A percentile compares a stretch with the other conserved stretches of the same genome.
phyloP scores from a whole-genome alignment of 2,113 vertebrate genomes.

The Myotis davidii region DNA sequence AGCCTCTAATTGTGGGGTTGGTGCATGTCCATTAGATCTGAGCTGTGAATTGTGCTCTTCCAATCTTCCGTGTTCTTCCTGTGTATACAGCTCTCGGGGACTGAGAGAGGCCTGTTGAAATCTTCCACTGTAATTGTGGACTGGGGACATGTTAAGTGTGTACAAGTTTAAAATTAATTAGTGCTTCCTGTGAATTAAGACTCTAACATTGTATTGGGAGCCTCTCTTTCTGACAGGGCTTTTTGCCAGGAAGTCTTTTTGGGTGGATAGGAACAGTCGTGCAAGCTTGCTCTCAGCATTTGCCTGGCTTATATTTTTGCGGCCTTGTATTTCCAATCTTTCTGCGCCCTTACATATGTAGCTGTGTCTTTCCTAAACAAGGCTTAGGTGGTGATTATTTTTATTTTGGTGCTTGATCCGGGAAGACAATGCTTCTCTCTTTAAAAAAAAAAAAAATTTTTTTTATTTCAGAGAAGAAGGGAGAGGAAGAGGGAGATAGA shows the following conservation, averaged over 20 bases:
- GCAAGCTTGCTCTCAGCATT: background rate
- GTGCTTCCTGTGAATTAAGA: conserved; percentile 10
- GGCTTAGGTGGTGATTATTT: background rate
- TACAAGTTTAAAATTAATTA: conserved; percentile 29
- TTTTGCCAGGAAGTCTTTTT: background rate
- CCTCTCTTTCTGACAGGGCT: background rate
- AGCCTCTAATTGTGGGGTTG: background rate
- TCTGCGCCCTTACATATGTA: background rate
- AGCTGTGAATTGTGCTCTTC: conserved; percentile 35
- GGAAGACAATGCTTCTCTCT: background rate
- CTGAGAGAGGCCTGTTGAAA: conserved; percentile 28
- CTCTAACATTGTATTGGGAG: background rate
- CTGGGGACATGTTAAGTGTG: background rate
- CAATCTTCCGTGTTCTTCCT: background rate
- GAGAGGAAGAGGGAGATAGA: too few species aligned
- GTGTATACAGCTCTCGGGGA: background rate
- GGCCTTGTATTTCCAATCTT: background rate
- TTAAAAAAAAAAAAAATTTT: too few species aligned
- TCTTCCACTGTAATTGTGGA: background rate
- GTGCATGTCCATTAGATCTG: conserved; percentile 20
- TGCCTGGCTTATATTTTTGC: background rate
- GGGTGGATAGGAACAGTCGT: background rate
- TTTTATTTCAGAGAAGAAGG: too few species aligned
- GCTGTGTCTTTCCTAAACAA: background rate
- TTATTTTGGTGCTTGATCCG: background rate